A percentile compares a stretch with the other conserved stretches of the same genome.
phyloP scores from a whole-genome alignment of 2,797 vertebrate species.

The Tarsius wallacei region DNA sequence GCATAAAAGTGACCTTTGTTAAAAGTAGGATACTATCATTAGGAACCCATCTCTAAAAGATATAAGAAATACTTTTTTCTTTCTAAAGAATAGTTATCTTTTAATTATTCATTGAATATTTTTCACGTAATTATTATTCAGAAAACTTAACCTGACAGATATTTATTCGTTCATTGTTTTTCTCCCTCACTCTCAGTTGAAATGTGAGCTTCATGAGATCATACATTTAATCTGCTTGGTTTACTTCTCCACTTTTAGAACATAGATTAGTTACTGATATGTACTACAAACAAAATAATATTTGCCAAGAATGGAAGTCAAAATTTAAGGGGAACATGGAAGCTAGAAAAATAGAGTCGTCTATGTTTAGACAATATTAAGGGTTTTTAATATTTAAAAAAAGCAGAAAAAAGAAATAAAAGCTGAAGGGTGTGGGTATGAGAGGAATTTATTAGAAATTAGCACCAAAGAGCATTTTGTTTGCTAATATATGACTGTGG shows the following conservation, averaged over 20 bases:
- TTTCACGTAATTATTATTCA: neutral
- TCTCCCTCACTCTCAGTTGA: neutral
- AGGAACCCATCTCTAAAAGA: neutral
- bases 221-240: neutral
- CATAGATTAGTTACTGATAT: neutral
- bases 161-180: slow-evolving; percentile 14
- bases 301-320: neutral
- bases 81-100: neutral
- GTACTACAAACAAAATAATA: neutral
- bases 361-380: neutral
- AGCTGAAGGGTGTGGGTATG: neutral
- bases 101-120: neutral
- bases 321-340: neutral
- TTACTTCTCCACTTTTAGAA: neutral
- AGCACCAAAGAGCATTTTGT: neutral
- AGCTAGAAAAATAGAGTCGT: neutral
- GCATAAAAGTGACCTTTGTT: neutral
- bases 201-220: neutral
- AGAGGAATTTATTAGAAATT: neutral
- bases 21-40: neutral
- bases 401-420: neutral
- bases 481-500: neutral
- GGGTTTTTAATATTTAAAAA: neutral
- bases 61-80: neutral
- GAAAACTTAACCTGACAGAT: neutral